These are phyloP conservation scores for Vidua macroura DNA, from an alignment of 2,113 vertebrate species.

Conservation along the genomic window DNA sequence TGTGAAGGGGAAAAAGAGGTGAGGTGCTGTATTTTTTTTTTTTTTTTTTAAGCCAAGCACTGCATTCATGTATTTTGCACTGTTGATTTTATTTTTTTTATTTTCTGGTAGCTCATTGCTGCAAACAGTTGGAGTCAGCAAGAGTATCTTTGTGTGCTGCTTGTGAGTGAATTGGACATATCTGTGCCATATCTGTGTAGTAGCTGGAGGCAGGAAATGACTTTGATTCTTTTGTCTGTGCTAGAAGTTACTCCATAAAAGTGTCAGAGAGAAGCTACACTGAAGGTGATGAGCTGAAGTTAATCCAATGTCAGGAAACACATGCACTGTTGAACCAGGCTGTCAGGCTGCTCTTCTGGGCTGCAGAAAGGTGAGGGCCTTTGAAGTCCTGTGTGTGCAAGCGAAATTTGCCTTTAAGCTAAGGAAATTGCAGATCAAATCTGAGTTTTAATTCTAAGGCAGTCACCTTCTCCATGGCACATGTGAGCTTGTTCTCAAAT, in stretches of 20 bases:
- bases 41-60: neutral
- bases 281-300: neutral
- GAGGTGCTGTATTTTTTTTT: neutral
- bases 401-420: slow-evolving; percentile 9
- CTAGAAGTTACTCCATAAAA: neutral
- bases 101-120: neutral
- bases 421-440: neutral
- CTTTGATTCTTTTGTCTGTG: neutral
- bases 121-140: neutral
- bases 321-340: neutral
- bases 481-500: neutral
- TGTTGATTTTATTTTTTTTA: neutral
- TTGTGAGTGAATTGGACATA: neutral
- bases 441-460: neutral
- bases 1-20: neutral
- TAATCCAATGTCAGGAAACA: neutral
- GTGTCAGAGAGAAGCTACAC: neutral
- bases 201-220: neutral
- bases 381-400: neutral
- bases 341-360: neutral
- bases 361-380: neutral
- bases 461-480: neutral
- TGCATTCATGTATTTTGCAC: neutral
- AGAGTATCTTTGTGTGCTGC: neutral
- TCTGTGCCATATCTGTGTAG: neutral